Percentiles rank a stretch among this genome's conserved stretches.
Conservation (phyloP, 2,888 invertebrate species). For the Ornithoptera priamus region DNA sequence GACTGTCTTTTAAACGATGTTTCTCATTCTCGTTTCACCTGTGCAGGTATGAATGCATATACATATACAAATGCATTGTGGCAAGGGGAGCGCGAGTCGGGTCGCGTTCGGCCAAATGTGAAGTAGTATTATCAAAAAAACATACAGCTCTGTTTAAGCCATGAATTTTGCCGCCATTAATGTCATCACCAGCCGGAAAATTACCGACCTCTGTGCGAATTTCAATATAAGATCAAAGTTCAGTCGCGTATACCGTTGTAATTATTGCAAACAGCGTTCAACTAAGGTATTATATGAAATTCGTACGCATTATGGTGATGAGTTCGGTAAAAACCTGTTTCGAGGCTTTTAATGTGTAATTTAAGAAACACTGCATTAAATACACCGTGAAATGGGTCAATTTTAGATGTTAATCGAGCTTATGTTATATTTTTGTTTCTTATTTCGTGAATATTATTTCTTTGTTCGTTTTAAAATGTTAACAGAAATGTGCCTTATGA, state of each 20-base stretch:
- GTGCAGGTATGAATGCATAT: conserved; percentile 52
- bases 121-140: conserved; percentile 65
- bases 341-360: conserved; percentile 30
- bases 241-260: conserved; percentile 51
- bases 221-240: conserved; percentile 69
- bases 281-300: conserved; percentile 41
- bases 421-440: conserved; percentile 3
- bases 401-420: conserved; percentile 23
- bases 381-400: conserved; percentile 23
- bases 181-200: conserved; percentile 73
- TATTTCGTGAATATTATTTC: neutral
- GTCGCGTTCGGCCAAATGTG: conserved; percentile 48
- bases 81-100: conserved; percentile 39
- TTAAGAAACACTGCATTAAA: conserved; percentile 20
- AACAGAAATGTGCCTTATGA: neutral
- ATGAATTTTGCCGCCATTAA: conserved; percentile 61
- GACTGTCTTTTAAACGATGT: neutral
- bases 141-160: conserved; percentile 55
- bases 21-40: conserved; percentile 33
- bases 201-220: conserved; percentile 72
- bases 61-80: conserved; percentile 44
- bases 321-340: conserved; percentile 49
- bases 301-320: conserved; percentile 64
- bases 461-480: neutral
- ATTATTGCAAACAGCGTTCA: conserved; percentile 52